These are phyloP conservation scores for Eupleurogrammus muticus DNA, from an alignment of 2,797 vertebrate species.

Conservation along the genomic window DNA sequence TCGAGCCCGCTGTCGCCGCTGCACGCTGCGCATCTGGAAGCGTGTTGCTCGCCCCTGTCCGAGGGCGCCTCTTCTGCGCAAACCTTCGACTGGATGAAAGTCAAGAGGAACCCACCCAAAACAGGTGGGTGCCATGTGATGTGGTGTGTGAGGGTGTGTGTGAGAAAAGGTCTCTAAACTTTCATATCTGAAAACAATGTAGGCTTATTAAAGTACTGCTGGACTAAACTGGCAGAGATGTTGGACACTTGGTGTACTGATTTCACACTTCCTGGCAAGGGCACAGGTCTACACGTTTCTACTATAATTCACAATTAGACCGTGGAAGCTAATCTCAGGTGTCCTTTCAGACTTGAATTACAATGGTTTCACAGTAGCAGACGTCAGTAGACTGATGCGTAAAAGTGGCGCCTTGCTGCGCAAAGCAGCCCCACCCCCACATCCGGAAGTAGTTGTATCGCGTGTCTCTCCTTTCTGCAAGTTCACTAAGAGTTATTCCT, in stretches of 20 bases:
- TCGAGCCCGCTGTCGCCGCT: constrained; percentile 90
- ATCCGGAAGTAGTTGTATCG: neutral
- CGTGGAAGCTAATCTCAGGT: neutral
- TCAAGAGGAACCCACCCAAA: constrained; percentile 98
- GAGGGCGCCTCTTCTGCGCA: constrained; percentile 90
- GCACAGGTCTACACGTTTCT: too few species aligned
- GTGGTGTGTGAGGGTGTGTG: neutral
- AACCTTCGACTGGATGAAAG: constrained; percentile 99
- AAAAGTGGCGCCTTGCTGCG: neutral
- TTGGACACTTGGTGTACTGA: neutral
- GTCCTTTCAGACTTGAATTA: neutral
- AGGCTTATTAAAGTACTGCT: neutral
- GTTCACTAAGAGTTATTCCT: constrained; percentile 24
- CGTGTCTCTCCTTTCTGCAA: neutral
- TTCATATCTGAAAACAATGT: neutral
- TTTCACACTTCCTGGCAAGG: neutral
- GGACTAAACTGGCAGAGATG: neutral
- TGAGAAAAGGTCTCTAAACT: neutral
- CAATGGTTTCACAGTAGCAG: neutral
- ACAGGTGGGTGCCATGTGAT: constrained; percentile 88
- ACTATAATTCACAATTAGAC: neutral
- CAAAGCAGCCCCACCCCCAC: neutral
- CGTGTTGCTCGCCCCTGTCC: constrained; percentile 89
- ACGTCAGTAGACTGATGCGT: constrained; percentile 1
- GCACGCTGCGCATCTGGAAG: constrained; percentile 89